Evolutionary conservation across 2,888 invertebrate genomes (phyloP), one percentile per base, ranked within the genome.

Genomic region (Campaea margaritaria): DNA sequence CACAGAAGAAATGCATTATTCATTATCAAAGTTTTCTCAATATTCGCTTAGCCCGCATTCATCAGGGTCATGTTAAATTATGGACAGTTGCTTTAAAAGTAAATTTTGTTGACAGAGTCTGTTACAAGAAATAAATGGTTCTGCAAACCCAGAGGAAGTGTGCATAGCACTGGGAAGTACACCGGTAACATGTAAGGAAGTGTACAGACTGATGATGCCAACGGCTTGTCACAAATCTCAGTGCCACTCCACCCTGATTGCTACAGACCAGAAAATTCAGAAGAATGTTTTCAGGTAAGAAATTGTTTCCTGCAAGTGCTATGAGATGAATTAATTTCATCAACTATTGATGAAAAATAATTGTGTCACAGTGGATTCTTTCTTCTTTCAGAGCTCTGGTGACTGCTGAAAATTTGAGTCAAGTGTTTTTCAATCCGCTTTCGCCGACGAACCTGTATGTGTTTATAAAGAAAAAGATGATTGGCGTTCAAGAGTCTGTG

Each of bases 371-470:
- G 34, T 49, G 34, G n/a, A 16, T 28, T 45, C 41, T 58, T 11
- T 47, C 15, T 45, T 34, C 47, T 63, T 91, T 57, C 82, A 93
- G 93, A 68, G 82, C 83, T 36, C 74, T 93, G 58, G 89, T 89
- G 44, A 91, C 93, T 65, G 91, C 91, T 52, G 86, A 93, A 47
- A 80, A 85, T 60, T 73, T 93, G 54, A 83, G 85, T 56, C 70
- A 87, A 73, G 74, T 89, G 12, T 86, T 93, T 65, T 89, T 83
- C 65, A 81, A 81, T n/a, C 73, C 82, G 1, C 62, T 93, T 12
- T 68, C 87, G 21, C 90, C 91, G 34, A 93, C 93, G 16, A 93
- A 93, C 64, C 83, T 93, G 78, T 91, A 87, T 75, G 80, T 93
- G n/a, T 88, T 93, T 59, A 70, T 93, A 9, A 91, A 87, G 69